Evolutionary conservation across 2,113 vertebrate species (phyloP), one percentile per base, ranked within the genome.

Genomic region (Eira barbara): DNA sequence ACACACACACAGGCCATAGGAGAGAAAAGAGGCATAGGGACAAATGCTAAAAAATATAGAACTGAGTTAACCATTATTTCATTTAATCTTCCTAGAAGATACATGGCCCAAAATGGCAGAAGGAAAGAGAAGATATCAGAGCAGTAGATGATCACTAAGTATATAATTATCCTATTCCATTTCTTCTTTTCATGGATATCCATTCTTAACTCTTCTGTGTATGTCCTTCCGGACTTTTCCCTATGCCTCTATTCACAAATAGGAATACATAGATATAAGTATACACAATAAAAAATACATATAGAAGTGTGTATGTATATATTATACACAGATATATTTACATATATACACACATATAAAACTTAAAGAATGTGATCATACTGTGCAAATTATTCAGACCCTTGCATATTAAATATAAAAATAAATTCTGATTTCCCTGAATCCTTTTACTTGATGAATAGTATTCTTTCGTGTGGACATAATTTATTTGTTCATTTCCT

Each of bases 321-420:
- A 59, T 29, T 5, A 17, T 12, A 20, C 23, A 61, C 7, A 67
- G 1, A 93, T 57, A 79, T 69, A 69, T 39, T 25, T 31, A 15
- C 8, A 36, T 21, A 63, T 12, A 82, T 21, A 14, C 3, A 76
- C 31, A 42, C 47, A 47, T 39, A 65, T 42, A 20, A 10, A 89
- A 61, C 71, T n/a, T 2, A n/a, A 89, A 69, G 34, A 85, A 27
- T 45, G 3, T 59, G 47, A 89, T 91, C 31, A 81, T 47, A 36
- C 4, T 83, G 89, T 31, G 18, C 31, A 57, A 95, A 89, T 78
- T 57, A 49, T 63, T 94, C 74, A 47, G 11, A 34, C 13, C 11
- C 23, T 85, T 34, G 7, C 55, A 81, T 94, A 63, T 71, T 82
- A 89, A 97, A 85, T 81, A 73, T 92, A 57, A 79, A 92, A 94